A percentile compares a stretch with the other conserved stretches of the same genome.
These are phyloP conservation scores for Dermatophagoides farinae DNA, from an alignment of 1,140 invertebrate species.

Conservation along the genomic window DNA sequence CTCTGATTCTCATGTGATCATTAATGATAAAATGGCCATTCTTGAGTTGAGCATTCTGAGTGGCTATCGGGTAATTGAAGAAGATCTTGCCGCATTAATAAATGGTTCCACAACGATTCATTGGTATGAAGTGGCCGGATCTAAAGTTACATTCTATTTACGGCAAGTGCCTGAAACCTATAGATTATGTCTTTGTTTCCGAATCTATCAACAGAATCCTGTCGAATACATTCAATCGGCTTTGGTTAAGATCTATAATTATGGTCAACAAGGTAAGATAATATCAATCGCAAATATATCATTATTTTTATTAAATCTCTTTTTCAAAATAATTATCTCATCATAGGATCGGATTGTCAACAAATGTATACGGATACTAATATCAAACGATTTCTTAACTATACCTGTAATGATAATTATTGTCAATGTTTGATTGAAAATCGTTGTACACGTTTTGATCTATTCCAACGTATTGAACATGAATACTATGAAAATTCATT, in stretches of 20 bases:
- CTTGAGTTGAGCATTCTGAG: slow-evolving; percentile 26
- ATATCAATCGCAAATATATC: too few relatives aligned
- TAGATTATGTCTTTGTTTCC: slow-evolving; percentile 9
- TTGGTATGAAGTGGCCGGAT: background rate
- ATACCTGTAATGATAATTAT: too few relatives aligned
- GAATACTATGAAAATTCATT: too few relatives aligned
- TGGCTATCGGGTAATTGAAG: slow-evolving; percentile 22
- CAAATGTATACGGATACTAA: too few relatives aligned
- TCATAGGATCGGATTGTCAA: too few relatives aligned
- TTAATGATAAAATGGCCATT: slow-evolving; percentile 22
- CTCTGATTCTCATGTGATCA: background rate
- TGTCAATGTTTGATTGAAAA: too few relatives aligned
- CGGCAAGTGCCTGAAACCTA: background rate
- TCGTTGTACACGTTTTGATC: too few relatives aligned
- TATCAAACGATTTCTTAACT: too few relatives aligned
- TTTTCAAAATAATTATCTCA: too few relatives aligned
- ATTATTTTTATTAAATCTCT: too few relatives aligned
- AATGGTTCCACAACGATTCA: background rate
- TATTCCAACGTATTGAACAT: too few relatives aligned
- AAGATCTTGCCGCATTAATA: slow-evolving; percentile 19
- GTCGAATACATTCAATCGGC: slow-evolving; percentile 15
- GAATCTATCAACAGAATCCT: background rate
- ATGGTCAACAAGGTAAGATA: slow-evolving; percentile 15
- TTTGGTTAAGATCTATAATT: slow-evolving; percentile 14
- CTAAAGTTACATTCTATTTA: slow-evolving; percentile 12